Evolutionary conservation across 1,140 invertebrate genomes (phyloP).

Genomic region (Diprion similis): DNA sequence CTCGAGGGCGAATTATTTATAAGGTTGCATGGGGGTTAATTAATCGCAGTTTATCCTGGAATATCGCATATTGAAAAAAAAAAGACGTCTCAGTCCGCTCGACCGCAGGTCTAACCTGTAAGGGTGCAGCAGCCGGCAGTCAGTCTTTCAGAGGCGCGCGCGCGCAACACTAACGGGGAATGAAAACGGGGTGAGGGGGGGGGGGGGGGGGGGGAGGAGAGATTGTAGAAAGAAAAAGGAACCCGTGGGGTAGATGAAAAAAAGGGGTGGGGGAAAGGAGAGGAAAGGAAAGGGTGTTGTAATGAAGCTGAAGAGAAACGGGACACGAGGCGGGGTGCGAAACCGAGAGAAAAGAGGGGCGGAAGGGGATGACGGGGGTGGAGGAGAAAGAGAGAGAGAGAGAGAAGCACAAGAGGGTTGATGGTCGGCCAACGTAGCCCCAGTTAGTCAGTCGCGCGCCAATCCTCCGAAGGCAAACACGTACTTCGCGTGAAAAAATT

Average conservation of each 20-base stretch:
- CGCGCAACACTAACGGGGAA: background rate
- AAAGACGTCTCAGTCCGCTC: too few relatives aligned
- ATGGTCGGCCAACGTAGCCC: conserved; percentile 54
- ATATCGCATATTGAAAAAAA: too few relatives aligned
- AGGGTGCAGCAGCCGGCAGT: too few relatives aligned
- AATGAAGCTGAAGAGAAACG: conserved; percentile 40
- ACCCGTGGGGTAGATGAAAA: background rate
- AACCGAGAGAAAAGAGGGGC: background rate
- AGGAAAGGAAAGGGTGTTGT: conserved; percentile 43
- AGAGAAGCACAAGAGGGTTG: conserved; percentile 56
- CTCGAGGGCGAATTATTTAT: too few relatives aligned
- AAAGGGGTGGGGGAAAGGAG: conserved; percentile 6
- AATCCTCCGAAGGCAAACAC: conserved; percentile 51
- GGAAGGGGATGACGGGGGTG: conserved; percentile 8
- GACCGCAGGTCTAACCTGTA: too few relatives aligned
- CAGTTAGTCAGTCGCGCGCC: conserved; percentile 58
- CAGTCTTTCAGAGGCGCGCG: background rate
- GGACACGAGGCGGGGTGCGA: conserved; percentile 14
- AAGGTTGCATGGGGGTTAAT: too few relatives aligned
- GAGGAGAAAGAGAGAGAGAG: conserved; percentile 37
- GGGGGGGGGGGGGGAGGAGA: background rate
- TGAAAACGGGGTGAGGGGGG: conserved; percentile 4
- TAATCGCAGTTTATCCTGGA: too few relatives aligned
- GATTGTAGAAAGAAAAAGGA: conserved; percentile 14
- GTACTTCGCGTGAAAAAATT: conserved; percentile 20